phyloP scores from a whole-genome alignment of 2,888 invertebrate genomes.

The Lydus trimaculatus region DNA sequence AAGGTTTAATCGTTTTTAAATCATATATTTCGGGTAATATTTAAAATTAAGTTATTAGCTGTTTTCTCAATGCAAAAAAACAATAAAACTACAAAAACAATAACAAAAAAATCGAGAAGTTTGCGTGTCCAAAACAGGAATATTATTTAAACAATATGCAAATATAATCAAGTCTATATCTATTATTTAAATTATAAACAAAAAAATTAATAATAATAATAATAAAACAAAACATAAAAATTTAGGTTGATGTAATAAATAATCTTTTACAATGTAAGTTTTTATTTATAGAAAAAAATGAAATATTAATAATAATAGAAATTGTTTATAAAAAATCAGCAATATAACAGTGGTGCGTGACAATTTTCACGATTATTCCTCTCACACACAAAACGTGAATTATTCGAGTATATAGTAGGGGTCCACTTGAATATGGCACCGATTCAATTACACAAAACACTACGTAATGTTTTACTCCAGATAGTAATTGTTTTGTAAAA shows the following conservation, averaged over 20 bases:
- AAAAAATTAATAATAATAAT: slow-evolving; percentile 23
- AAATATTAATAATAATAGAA: not conserved
- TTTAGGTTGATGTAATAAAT: slow-evolving; percentile 40
- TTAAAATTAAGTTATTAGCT: slow-evolving; percentile 27
- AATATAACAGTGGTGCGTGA: slow-evolving; percentile 42
- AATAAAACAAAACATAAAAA: slow-evolving; percentile 16
- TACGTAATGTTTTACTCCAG: too few relatives aligned
- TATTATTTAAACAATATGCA: slow-evolving; percentile 34
- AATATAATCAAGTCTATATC: slow-evolving; percentile 26
- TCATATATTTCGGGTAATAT: slow-evolving; percentile 35
- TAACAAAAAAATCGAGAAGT: not conserved
- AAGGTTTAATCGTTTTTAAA: slow-evolving; percentile 47
- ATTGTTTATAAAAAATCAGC: slow-evolving; percentile 37
- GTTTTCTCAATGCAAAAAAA: not conserved
- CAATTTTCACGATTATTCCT: slow-evolving; percentile 7
- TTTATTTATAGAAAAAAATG: not conserved
- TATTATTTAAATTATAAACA: slow-evolving; percentile 29
- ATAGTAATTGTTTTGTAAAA: too few relatives aligned
- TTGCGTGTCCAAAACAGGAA: slow-evolving; percentile 25
- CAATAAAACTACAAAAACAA: slow-evolving; percentile 3
- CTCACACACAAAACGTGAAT: not conserved
- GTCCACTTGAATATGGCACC: too few relatives aligned
- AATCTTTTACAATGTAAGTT: slow-evolving; percentile 32
- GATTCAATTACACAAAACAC: too few relatives aligned
- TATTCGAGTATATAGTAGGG: too few relatives aligned